Percentiles rank a stretch among this genome's conserved stretches.
Evolutionary conservation across 2,888 invertebrate species (phyloP).

Genomic region (Mechanitis messenoides): DNA sequence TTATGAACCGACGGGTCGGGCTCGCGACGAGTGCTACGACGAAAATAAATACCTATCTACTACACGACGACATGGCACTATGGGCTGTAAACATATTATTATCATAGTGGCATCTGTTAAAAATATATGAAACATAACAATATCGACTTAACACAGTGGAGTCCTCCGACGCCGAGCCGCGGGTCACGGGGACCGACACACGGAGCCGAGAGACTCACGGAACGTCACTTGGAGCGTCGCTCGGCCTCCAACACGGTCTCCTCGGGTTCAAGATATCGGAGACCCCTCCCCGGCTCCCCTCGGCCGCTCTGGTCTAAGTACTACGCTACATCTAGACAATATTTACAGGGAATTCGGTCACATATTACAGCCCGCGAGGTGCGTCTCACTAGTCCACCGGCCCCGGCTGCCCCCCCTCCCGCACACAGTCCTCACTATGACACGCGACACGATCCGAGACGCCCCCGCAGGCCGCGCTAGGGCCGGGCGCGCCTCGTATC

Average conservation of each 20-base stretch:
- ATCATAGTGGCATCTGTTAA: conserved; percentile 57
- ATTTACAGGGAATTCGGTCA: conserved; percentile 46
- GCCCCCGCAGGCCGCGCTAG: no score
- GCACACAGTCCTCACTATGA: no score
- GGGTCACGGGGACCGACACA: no score
- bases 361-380: conserved; percentile 46
- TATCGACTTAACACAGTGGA: conserved; percentile 6
- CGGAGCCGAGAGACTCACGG: no score
- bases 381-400: conserved; percentile 31
- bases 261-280: conserved; percentile 9
- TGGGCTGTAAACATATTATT: conserved; percentile 69
- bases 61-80: conserved; percentile 56
- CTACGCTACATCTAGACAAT: conserved; percentile 36
- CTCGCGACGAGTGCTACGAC: background rate
- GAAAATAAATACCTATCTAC: conserved; percentile 19
- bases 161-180: no score
- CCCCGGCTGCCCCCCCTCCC: conserved; percentile 35
- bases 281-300: conserved; percentile 19
- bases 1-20: background rate
- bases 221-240: conserved; percentile 5
- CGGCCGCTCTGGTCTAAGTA: conserved; percentile 18
- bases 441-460: no score
- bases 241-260: conserved; percentile 10
- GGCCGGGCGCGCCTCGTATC: conserved; percentile 26
- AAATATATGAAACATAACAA: conserved; percentile 27